Evolutionary conservation across 1,140 invertebrate species (phyloP).

Genomic region (Drosophila chauvacae): DNA sequence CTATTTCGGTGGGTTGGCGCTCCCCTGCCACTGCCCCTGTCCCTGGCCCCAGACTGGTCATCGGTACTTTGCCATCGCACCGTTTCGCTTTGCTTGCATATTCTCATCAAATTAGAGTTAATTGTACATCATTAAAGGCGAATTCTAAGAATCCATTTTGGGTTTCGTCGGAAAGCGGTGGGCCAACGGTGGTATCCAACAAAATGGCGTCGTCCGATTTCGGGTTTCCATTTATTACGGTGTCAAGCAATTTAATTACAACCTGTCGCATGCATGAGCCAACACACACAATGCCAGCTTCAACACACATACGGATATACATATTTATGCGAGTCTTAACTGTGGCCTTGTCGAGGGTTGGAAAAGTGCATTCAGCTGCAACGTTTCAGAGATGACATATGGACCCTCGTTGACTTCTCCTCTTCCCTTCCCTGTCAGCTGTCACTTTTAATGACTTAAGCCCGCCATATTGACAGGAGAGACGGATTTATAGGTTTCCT

Average conservation of each 20-base stretch:
- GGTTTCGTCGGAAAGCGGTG: slow-evolving; percentile 50
- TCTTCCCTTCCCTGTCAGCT: slow-evolving; percentile 16
- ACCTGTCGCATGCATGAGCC: slow-evolving; percentile 41
- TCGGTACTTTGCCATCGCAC: slow-evolving; percentile 32
- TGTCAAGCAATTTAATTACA: slow-evolving; percentile 72
- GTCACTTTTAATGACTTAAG: slow-evolving; percentile 36
- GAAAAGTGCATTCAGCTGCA: slow-evolving; percentile 37
- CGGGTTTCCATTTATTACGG: slow-evolving; percentile 59
- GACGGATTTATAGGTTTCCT: slow-evolving; percentile 18
- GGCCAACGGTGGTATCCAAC: slow-evolving; percentile 40
- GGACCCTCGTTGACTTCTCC: slow-evolving; percentile 10
- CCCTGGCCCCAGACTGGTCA: slow-evolving; percentile 20
- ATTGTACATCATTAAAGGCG: slow-evolving; percentile 77
- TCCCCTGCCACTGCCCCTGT: not conserved
- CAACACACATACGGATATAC: not conserved
- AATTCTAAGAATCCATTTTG: slow-evolving; percentile 76
- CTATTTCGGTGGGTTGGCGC: slow-evolving; percentile 23
- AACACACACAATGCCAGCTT: slow-evolving; percentile 14
- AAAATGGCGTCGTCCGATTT: slow-evolving; percentile 66
- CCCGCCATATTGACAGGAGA: slow-evolving; percentile 27
- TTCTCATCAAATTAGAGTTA: slow-evolving; percentile 78
- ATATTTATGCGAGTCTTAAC: slow-evolving; percentile 7
- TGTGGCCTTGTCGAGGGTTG: slow-evolving; percentile 24
- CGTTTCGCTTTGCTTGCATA: slow-evolving; percentile 74
- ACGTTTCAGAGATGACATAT: slow-evolving; percentile 26